Evolutionary conservation across 2,888 invertebrate genomes (phyloP), one percentile per base, ranked within the genome.

Genomic region (Argyresthia albistria): DNA sequence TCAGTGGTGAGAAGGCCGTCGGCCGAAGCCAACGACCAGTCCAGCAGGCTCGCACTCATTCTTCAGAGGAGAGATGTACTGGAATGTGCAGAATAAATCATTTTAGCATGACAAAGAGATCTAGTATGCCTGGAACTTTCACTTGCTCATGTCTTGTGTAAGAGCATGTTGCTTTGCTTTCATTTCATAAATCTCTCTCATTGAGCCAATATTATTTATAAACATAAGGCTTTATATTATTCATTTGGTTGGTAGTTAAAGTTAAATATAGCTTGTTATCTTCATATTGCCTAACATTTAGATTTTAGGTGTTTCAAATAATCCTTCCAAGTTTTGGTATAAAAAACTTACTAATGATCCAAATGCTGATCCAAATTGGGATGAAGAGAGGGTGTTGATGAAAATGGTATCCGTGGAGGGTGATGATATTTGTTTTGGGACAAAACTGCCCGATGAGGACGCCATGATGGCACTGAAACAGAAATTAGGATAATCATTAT

Each of bases 391-490:
- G 50, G 54, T 50, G 53, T 52, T 49, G 49, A 55, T 57, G 57
- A 56, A 66, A 62, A 65, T 60, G 63, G 75, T 70, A 70, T 69
- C 69, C 64, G 69, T 62, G 66, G 70, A 68, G 25, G 25, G 25
- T 83, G 83, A 73, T 68, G 83, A 80, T 87, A 86, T 83, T 89
- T 88, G 91, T 90, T 90, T 87, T 79, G 86, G 89, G 88, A 89
- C 88, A 84, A 88, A 89, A 81, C 79, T 89, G 89, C 89, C 89
- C 89, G 89, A 77, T 82, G 82, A 81, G 89, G 90, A 89, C 91
- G 95, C 95, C 95, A 95, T 95, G 76, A 67, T 92, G 95, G 94
- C 94, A 88, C 95, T 95, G 89, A 58, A 90, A 92, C 72, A 61
- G 58, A 25, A 42, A 42, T 10, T 37, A 25, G 25, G 25, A 6